Percentiles rank a stretch among this genome's conserved stretches.
Conservation (phyloP, 2,888 invertebrate genomes). For the Drosophila borborema region DNA sequence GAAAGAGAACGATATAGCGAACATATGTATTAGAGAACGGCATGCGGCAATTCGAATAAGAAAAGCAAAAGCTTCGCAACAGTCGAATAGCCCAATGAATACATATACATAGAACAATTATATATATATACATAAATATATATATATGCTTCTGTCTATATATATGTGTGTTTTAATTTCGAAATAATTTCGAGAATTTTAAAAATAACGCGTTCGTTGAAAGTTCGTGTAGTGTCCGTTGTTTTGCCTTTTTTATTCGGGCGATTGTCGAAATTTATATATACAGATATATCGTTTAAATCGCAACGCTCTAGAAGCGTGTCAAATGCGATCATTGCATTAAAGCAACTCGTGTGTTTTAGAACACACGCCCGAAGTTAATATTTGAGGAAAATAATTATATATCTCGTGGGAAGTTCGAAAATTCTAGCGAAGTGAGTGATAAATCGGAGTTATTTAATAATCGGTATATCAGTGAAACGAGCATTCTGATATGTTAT, state of each 20-base stretch:
- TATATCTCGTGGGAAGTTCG: constrained; percentile 40
- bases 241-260: constrained; percentile 51
- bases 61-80: constrained; percentile 64
- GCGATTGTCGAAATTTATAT: constrained; percentile 59
- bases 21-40: constrained; percentile 48
- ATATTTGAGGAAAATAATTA: constrained; percentile 24
- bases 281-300: constrained; percentile 41
- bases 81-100: constrained; percentile 40
- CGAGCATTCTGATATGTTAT: constrained; percentile 10
- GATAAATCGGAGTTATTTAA: constrained; percentile 3
- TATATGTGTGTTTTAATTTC: constrained; percentile 62
- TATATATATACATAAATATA: not conserved
- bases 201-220: constrained; percentile 80
- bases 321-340: constrained; percentile 83
- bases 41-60: constrained; percentile 33
- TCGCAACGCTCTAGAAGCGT: constrained; percentile 55
- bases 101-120: constrained; percentile 33
- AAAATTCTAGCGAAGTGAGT: constrained; percentile 16
- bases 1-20: constrained; percentile 55
- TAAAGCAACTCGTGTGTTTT: constrained; percentile 84
- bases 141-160: constrained; percentile 17
- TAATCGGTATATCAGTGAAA: not conserved
- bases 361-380: constrained; percentile 56
- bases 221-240: constrained; percentile 70
- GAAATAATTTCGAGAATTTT: constrained; percentile 82